Percentiles rank a stretch among this genome's conserved stretches.
Evolutionary conservation across 2,888 invertebrate genomes (phyloP).

Genomic region (Himalopsyche anomala): DNA sequence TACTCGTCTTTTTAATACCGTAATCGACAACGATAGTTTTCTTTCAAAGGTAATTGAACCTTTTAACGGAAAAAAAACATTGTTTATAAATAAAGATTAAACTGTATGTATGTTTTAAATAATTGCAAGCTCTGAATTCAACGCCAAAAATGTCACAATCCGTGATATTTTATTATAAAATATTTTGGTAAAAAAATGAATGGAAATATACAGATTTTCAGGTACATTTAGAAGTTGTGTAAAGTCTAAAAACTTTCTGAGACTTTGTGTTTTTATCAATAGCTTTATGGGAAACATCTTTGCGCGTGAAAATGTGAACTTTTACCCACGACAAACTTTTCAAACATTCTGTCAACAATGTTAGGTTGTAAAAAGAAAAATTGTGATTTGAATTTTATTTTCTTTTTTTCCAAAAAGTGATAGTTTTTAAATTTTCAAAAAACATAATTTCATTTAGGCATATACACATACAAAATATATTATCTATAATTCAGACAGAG

Average conservation of each 20-base stretch:
- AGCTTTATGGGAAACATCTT: slow-evolving; percentile 58
- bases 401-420: neutral
- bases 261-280: slow-evolving; percentile 52
- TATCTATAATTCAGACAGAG: no score
- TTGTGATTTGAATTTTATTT: slow-evolving; percentile 16
- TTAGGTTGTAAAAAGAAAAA: slow-evolving; percentile 33
- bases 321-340: slow-evolving; percentile 53
- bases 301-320: slow-evolving; percentile 56
- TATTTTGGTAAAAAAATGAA: neutral
- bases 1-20: no score
- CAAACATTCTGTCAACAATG: slow-evolving; percentile 60
- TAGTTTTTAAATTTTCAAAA: no score
- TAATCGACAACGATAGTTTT: no score
- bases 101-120: no score
- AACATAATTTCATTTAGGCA: no score
- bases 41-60: no score
- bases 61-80: no score
- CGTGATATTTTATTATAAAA: neutral
- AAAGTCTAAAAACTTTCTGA: slow-evolving; percentile 51
- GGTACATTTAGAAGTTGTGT: neutral
- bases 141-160: neutral
- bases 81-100: no score
- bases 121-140: no score
- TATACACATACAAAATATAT: no score
- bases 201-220: neutral